Evolutionary conservation across 1,140 invertebrate species (phyloP).

Genomic region (Caenorhabditis latens): DNA sequence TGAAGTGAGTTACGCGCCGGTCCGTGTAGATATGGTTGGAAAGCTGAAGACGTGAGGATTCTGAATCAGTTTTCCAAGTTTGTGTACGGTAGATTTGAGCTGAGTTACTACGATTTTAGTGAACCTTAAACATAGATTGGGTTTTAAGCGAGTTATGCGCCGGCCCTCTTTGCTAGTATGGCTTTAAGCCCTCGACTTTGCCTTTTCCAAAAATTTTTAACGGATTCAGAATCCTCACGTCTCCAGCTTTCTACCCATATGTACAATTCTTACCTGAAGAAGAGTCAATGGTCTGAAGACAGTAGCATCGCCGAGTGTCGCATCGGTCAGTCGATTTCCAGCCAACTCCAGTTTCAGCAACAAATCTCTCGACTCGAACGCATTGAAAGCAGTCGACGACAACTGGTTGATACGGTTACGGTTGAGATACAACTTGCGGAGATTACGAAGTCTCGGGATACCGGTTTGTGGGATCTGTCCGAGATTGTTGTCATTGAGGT

Average conservation of each 20-base stretch:
- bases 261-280: slow-evolving; percentile 66
- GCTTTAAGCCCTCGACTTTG: too few relatives aligned
- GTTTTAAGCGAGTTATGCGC: too few relatives aligned
- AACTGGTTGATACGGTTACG: slow-evolving; percentile 73
- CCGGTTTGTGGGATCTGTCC: slow-evolving; percentile 70
- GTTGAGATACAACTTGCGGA: slow-evolving; percentile 77
- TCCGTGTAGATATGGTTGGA: too few relatives aligned
- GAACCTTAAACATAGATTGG: too few relatives aligned
- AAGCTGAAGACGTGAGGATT: too few relatives aligned
- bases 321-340: slow-evolving; percentile 74
- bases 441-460: slow-evolving; percentile 67
- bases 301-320: slow-evolving; percentile 67
- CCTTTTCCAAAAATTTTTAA: too few relatives aligned
- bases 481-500: slow-evolving; percentile 75
- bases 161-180: too few relatives aligned
- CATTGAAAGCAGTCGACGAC: slow-evolving; percentile 68
- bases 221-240: not conserved
- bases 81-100: too few relatives aligned
- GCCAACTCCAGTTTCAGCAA: slow-evolving; percentile 75
- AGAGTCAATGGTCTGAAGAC: slow-evolving; percentile 73
- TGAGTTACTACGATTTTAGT: too few relatives aligned
- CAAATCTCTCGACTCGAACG: slow-evolving; percentile 69
- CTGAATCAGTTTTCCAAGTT: too few relatives aligned
- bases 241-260: too few relatives aligned
- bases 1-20: too few relatives aligned